phyloP scores from a whole-genome alignment of 35 echinoderm and acorn worm genomes.

The Ptychodera flava region DNA sequence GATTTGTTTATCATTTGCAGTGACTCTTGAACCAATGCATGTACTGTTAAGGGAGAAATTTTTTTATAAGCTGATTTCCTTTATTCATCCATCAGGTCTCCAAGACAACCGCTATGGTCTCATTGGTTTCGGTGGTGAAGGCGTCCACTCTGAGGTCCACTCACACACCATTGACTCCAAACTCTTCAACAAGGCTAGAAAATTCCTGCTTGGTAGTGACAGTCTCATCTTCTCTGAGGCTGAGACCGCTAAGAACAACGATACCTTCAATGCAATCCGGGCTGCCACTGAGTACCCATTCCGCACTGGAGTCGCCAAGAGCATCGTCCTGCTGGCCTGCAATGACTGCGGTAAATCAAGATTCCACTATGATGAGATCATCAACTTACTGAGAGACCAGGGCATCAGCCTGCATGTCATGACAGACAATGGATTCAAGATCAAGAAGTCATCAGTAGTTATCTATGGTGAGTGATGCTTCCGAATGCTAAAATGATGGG shows the following conservation, averaged over 20 bases:
- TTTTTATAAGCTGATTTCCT: no score
- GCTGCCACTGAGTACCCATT: constrained; percentile 80
- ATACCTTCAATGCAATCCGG: constrained; percentile 57
- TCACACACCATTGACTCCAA: constrained; percentile 66
- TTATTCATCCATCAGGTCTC: constrained; percentile 12
- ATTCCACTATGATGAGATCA: no score
- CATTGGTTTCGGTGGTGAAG: constrained; percentile 66
- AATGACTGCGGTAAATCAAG: constrained; percentile 27
- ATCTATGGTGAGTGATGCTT: neutral
- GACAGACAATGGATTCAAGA: neutral
- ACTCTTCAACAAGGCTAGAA: constrained; percentile 40
- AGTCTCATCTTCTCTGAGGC: constrained; percentile 26
- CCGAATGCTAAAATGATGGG: neutral
- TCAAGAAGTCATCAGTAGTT: neutral
- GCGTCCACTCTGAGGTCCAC: constrained; percentile 33
- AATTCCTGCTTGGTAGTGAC: constrained; percentile 26
- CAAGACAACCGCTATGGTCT: constrained; percentile 65
- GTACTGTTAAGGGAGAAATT: no score
- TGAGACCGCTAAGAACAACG: constrained; percentile 29
- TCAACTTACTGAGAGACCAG: neutral
- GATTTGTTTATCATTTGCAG: no score
- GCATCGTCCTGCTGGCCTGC: constrained; percentile 76
- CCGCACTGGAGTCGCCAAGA: constrained; percentile 85
- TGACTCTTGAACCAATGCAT: no score
- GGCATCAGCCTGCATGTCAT: neutral